phyloP scores from a whole-genome alignment of 2,797 vertebrate genomes.

The Enteromius radiatus region DNA sequence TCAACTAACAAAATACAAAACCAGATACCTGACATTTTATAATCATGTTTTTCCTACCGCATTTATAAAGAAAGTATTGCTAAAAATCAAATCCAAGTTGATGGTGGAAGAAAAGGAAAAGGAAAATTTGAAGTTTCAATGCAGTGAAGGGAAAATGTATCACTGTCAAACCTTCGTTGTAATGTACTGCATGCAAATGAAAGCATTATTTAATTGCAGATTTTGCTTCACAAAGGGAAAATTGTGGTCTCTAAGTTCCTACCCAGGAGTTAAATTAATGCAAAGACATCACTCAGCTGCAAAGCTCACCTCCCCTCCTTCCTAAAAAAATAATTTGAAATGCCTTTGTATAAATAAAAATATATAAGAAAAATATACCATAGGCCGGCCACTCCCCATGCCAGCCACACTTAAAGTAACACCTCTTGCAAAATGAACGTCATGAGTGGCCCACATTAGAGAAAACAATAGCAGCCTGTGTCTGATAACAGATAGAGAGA shows the following conservation, averaged over 20 bases:
- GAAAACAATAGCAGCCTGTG: constrained; percentile 68
- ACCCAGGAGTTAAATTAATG: constrained; percentile 70
- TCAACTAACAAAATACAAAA: neutral
- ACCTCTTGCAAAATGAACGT: constrained; percentile 56
- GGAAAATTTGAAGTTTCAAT: neutral
- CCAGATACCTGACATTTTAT: neutral
- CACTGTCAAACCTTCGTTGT: constrained; percentile 63
- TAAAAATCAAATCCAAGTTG: neutral
- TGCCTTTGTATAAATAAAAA: neutral
- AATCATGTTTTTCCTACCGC: neutral
- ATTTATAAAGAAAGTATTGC: neutral
- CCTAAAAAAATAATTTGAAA: constrained; percentile 43
- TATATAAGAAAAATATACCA: neutral
- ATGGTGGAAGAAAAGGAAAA: neutral
- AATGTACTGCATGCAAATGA: constrained; percentile 43
- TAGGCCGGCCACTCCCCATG: constrained; percentile 14
- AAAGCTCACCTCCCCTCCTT: constrained; percentile 31
- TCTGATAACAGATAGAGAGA: constrained; percentile 61
- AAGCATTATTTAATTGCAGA: constrained; percentile 29
- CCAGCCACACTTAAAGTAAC: constrained; percentile 48
- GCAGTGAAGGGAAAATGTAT: constrained; percentile 56
- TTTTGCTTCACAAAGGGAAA: constrained; percentile 13
- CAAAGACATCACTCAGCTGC: constrained; percentile 29
- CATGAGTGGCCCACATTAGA: constrained; percentile 65
- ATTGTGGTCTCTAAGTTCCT: constrained; percentile 56